These are phyloP conservation scores for Azemiops feae DNA, from an alignment of 2,113 vertebrate genomes.

Conservation along the genomic window DNA sequence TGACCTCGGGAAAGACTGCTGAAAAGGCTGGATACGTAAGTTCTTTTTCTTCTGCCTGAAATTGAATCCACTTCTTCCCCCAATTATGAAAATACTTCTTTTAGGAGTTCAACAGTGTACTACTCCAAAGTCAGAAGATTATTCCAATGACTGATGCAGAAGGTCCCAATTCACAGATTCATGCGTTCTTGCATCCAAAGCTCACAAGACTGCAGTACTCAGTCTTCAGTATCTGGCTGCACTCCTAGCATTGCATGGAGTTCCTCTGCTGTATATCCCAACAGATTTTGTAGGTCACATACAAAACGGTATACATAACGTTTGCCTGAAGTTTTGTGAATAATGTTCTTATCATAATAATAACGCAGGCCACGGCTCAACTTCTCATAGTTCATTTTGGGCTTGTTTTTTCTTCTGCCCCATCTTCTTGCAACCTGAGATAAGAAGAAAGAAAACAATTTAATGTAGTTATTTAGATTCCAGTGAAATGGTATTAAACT, in stretches of 20 bases:
- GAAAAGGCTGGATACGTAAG: conserved; percentile 26
- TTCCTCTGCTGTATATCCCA: conserved; percentile 84
- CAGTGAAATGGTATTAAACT: fast-evolving
- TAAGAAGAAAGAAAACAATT: background rate
- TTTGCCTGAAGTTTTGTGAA: conserved; percentile 88
- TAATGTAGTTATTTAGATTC: background rate
- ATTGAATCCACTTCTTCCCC: conserved; percentile 55
- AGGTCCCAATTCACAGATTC: conserved; percentile 26
- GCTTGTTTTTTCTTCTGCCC: conserved; percentile 89
- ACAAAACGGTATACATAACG: conserved; percentile 91
- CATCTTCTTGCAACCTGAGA: conserved; percentile 83
- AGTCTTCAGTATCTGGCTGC: conserved; percentile 85
- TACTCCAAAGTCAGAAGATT: conserved; percentile 24
- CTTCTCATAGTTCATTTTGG: conserved; percentile 95
- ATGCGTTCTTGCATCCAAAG: background rate
- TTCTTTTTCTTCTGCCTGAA: background rate
- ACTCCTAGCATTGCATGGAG: conserved; percentile 86
- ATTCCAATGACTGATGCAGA: conserved; percentile 14
- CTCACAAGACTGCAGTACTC: conserved; percentile 28
- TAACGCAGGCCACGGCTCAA: conserved; percentile 86
- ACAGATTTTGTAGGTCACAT: conserved; percentile 84
- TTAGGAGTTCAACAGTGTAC: conserved; percentile 47
- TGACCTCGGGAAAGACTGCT: conserved; percentile 3
- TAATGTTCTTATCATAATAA: conserved; percentile 92
- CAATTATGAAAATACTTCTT: conserved; percentile 19